Conservation (phyloP, 2,888 invertebrate species). For the Drosophila stalkeri region DNA sequence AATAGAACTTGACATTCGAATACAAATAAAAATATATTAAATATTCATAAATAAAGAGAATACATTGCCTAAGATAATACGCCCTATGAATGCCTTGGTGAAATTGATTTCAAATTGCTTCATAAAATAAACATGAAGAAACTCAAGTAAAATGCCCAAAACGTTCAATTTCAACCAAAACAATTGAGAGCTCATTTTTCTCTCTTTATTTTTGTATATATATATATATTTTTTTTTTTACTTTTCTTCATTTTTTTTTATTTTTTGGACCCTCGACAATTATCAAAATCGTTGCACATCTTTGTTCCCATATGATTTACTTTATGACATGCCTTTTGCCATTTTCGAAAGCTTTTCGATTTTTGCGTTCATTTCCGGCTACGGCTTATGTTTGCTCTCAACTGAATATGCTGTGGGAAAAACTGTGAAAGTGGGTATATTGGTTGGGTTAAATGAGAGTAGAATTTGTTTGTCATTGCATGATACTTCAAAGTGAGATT, state of each 20-base stretch:
- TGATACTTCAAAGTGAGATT: too few species aligned
- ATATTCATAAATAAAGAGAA: neutral
- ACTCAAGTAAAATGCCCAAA: slow-evolving; percentile 1
- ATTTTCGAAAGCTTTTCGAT: slow-evolving; percentile 45
- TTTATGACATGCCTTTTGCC: slow-evolving; percentile 48
- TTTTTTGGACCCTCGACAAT: slow-evolving; percentile 43
- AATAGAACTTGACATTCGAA: neutral
- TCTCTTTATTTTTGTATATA: neutral
- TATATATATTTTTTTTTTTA: neutral
- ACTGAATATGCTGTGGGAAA: neutral
- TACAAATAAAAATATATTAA: neutral
- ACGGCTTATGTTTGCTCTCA: neutral
- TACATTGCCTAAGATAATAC: neutral
- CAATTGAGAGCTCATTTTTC: slow-evolving; percentile 19
- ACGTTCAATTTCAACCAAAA: slow-evolving; percentile 1
- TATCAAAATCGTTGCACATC: slow-evolving; percentile 55
- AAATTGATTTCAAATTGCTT: slow-evolving; percentile 17
- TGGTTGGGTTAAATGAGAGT: neutral
- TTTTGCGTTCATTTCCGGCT: slow-evolving; percentile 42
- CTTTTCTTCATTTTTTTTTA: slow-evolving; percentile 5
- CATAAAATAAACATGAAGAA: slow-evolving; percentile 2
- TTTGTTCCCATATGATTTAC: slow-evolving; percentile 44
- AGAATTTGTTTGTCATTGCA: too few species aligned
- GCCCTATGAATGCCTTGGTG: too few species aligned
- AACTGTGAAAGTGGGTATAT: neutral